Evolutionary conservation across 2,797 vertebrate species (phyloP), one percentile per base, ranked within the genome.

Genomic region (Smutsia gigantea): DNA sequence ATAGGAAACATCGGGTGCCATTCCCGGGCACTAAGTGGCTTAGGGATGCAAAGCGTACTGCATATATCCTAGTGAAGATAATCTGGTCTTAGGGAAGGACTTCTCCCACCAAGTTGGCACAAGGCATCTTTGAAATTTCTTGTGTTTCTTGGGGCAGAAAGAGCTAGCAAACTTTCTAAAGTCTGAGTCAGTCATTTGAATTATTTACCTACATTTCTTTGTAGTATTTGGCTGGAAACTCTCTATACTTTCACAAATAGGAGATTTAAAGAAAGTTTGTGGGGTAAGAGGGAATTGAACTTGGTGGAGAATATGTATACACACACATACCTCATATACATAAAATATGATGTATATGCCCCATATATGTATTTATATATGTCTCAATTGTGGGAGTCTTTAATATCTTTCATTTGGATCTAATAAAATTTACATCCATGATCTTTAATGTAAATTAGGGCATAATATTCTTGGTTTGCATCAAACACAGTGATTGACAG

Each of bases 1-100:
- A 97, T 42, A 96, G 97, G 97, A 97, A 97, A 96, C 90, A 95
- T 4, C 94, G 87, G 5, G 49, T 2, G 8, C 82, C 96, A 96
- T 97, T 97, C 94, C 68, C 49, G 97, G 68, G 53, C 51, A 74
- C 72, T 94, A 97, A 97, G 93, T 94, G 94, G 92, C 77, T n/a
- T 2, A 27, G 61, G 61, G 92, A 95, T 90, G 94, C 87, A 95
- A 96, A 92, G 93, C 86, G 78, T 37, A 68, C 29, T 9, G 63
- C 79, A 18, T 49, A 42, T 94, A 95, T 90, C 87, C 75, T 85
- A 95, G 4, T 23, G 57, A 95, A 94, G 77, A 93, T 77, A 92
- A 92, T 39, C 37, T 2, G 8, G 83, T 96, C 68, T 66, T 87
- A 64, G 66, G 91, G 63, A 93, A 91, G 87, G 68, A 57, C 63